Base-by-base conservation (phyloP, 2,797 vertebrate species). In the Sebastes vulpes region DNA sequence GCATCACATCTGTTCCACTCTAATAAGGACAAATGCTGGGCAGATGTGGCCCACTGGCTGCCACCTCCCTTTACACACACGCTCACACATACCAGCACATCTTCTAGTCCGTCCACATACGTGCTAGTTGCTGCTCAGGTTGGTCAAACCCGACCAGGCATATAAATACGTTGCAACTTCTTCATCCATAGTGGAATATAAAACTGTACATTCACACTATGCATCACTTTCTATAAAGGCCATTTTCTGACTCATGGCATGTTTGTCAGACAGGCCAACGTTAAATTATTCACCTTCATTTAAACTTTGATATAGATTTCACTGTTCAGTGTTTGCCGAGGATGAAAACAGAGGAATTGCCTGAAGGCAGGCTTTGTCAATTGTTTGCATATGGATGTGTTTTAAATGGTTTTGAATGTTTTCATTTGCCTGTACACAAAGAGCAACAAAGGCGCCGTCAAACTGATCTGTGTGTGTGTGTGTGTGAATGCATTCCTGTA, bases 311-410 rank as follows among this genome's bases (percentile, higher is more conserved):
- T 73, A 48, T 42, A 42, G 31, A 78, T 66, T 81, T 75, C 53
- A 18, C 46, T 54, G 65, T 76, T 82, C 14, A 23, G 11, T 59
- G 25, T 80, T 72, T 80, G 73, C 63, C 18, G 5, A 53, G 78
- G 75, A 85, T 90, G 64, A 85, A 85, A 86, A 59, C 16, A 25
- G 50, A 50, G 42, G 42, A 38, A 58, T 28, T 65, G 79, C 83
- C 82, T 32, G 31, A 52, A 80, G 85, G 66, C 70, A 53, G 58
- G 11, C 25, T 81, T 87, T 84, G 32, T 70, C 61, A 77, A 77
- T 86, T 82, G 81, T 89, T 89, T 90, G 84, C 86, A 91, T 86
- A 85, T 92, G 89, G 86, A 84, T 85, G 80, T 72, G 68, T 84
- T 90, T 88, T 63, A 77, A 84, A 85, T 83, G 59, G 81, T 85